These are phyloP conservation scores for Meiosimyza decipiens DNA, from an alignment of 2,888 invertebrate genomes.

Conservation along the genomic window DNA sequence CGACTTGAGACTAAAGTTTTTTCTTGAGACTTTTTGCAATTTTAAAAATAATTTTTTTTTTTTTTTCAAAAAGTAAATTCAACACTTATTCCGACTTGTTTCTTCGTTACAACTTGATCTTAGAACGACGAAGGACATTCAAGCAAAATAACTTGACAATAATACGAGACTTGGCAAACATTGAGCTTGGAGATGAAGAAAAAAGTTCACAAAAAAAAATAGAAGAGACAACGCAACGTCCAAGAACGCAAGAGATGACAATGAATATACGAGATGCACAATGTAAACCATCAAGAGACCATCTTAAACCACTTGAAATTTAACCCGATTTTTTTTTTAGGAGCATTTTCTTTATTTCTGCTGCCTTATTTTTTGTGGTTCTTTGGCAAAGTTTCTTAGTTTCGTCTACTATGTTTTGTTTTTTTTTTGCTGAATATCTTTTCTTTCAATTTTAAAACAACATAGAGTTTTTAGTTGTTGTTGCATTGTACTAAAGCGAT, in stretches of 20 bases:
- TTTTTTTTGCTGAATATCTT: not conserved
- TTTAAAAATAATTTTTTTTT: not conserved
- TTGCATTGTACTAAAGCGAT: not conserved
- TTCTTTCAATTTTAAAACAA: constrained; percentile 6
- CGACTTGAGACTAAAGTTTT: too few species aligned
- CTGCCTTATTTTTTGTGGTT: too few species aligned
- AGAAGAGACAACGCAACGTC: not conserved
- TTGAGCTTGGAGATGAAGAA: not conserved
- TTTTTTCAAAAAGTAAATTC: not conserved
- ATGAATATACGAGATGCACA: constrained; percentile 17
- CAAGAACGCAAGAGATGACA: constrained; percentile 13
- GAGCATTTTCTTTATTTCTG: not conserved
- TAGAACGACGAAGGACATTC: constrained; percentile 20
- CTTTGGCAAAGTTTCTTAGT: too few species aligned
- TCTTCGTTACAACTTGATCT: constrained; percentile 27
- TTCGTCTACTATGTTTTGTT: not conserved
- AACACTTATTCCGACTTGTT: not conserved
- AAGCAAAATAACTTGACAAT: constrained; percentile 24
- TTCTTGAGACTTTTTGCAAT: too few species aligned
- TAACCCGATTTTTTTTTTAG: constrained; percentile 39
- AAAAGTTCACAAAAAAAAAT: not conserved
- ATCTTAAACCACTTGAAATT: constrained; percentile 49
- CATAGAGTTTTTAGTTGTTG: not conserved
- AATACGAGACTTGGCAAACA: constrained; percentile 30
- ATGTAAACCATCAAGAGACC: constrained; percentile 43